A percentile compares a stretch with the other conserved stretches of the same genome.
Conservation (phyloP, 2,888 invertebrate species). For the Hedychridium roseum region DNA sequence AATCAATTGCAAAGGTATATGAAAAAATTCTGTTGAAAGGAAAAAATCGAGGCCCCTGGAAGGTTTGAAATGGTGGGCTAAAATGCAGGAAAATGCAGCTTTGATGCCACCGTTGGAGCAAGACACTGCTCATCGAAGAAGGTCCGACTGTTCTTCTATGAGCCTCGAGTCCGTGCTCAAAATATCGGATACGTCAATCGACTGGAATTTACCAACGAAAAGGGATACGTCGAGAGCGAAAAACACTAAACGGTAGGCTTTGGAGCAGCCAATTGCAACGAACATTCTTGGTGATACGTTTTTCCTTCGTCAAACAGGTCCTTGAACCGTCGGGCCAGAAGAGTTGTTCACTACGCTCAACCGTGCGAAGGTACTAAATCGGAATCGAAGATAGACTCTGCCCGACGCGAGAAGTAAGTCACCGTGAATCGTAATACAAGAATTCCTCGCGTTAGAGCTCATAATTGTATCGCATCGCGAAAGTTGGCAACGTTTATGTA, state of each 20-base stretch:
- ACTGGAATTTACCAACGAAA: not conserved
- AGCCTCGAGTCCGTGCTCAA: slow-evolving; percentile 28
- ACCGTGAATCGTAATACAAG: not conserved
- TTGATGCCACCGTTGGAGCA: slow-evolving; percentile 31
- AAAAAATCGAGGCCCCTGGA: too few species aligned
- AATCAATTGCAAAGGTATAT: too few species aligned
- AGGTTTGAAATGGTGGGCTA: slow-evolving; percentile 34
- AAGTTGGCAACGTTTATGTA: too few species aligned
- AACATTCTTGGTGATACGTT: too few species aligned
- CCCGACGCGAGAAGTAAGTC: slow-evolving; percentile 17
- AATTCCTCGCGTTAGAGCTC: too few species aligned
- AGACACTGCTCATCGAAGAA: slow-evolving; percentile 18
- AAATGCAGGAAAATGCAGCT: slow-evolving; percentile 24
- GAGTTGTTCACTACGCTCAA: slow-evolving; percentile 2
- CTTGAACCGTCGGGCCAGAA: not conserved
- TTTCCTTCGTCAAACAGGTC: slow-evolving; percentile 3
- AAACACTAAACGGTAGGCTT: too few species aligned
- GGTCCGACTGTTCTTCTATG: slow-evolving; percentile 33
- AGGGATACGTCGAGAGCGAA: not conserved
- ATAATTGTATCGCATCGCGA: too few species aligned
- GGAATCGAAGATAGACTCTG: slow-evolving; percentile 26
- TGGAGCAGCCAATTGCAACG: too few species aligned
- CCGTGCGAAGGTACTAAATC: slow-evolving; percentile 27
- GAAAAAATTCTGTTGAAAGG: too few species aligned
- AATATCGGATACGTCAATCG: not conserved